Percentiles rank a stretch among this genome's conserved stretches.
Conservation (phyloP, 2,113 vertebrate species). For the Steatornis caripensis region DNA sequence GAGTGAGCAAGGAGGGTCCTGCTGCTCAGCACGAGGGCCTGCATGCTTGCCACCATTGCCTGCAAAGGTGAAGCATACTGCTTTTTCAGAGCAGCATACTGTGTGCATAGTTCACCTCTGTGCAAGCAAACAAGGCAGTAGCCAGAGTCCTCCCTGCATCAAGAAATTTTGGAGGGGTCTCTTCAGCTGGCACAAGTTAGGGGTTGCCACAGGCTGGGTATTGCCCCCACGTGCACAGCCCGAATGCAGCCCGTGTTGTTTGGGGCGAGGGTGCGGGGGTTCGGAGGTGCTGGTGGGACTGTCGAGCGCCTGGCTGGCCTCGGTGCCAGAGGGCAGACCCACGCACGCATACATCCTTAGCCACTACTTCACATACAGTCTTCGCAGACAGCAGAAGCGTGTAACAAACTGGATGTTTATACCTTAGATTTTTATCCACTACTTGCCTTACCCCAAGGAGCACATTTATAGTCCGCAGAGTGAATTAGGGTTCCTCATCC, state of each 20-base stretch:
- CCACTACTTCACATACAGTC: background rate
- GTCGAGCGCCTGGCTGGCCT: background rate
- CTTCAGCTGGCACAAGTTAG: background rate
- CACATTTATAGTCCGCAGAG: background rate
- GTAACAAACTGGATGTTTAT: background rate
- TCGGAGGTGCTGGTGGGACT: fast-evolving
- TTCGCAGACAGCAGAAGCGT: background rate
- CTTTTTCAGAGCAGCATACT: background rate
- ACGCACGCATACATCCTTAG: background rate
- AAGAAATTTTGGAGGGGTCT: background rate
- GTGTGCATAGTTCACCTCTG: background rate
- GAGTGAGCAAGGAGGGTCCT: background rate
- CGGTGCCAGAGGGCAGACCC: background rate
- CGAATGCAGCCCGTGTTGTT: background rate
- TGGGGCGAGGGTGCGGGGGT: background rate
- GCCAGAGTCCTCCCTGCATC: background rate
- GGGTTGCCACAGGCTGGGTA: background rate
- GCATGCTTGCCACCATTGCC: fast-evolving
- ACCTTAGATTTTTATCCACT: background rate
- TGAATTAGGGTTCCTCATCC: background rate
- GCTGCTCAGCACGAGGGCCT: background rate
- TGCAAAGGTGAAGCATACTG: background rate
- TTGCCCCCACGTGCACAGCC: fast-evolving
- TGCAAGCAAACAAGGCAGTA: background rate
- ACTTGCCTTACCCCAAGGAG: background rate